These are phyloP conservation scores for Oceanodroma tethys DNA, from an alignment of 2,113 vertebrate species.

Conservation along the genomic window DNA sequence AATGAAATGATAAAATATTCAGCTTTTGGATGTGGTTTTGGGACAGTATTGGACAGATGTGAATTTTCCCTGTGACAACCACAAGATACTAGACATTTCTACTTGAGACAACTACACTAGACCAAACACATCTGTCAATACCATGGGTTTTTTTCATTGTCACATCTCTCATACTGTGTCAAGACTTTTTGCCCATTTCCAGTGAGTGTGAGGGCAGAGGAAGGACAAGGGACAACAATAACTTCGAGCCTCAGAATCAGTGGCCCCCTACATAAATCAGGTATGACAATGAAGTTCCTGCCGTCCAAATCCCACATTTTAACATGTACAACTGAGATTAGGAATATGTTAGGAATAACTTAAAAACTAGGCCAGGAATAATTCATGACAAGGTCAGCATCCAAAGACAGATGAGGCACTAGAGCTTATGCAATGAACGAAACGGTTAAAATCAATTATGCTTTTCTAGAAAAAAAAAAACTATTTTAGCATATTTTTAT, in stretches of 20 bases:
- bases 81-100: neutral
- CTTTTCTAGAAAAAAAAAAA: neutral
- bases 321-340: neutral
- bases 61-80: neutral
- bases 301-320: neutral
- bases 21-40: neutral
- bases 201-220: neutral
- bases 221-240: neutral
- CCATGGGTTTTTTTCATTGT: neutral
- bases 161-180: neutral
- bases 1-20: neutral
- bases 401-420: neutral
- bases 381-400: neutral
- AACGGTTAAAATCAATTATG: neutral
- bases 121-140: neutral
- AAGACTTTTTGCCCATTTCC: neutral
- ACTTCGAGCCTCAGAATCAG: neutral
- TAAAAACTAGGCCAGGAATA: neutral
- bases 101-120: neutral
- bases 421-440: neutral
- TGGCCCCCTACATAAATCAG: neutral
- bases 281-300: neutral
- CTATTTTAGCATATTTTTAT: neutral
- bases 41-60: neutral
- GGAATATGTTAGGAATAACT: neutral